A percentile compares a stretch with the other conserved stretches of the same genome.
Evolutionary conservation across 2,797 vertebrate species (phyloP).

Genomic region (Notoglanidium macrostoma): DNA sequence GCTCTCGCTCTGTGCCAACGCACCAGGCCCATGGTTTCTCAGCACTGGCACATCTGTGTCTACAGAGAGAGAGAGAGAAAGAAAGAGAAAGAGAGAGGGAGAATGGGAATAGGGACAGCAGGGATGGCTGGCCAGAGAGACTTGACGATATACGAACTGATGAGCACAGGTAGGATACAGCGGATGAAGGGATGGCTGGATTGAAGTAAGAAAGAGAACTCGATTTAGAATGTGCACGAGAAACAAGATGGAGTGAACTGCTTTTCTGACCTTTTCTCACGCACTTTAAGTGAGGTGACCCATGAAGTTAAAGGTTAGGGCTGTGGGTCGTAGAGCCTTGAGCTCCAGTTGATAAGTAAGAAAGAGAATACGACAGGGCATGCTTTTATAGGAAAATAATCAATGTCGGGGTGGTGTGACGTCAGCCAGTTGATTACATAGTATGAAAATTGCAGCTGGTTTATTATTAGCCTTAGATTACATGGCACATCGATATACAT

Average conservation of each 20-base stretch:
- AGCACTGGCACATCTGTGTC: constrained; percentile 61
- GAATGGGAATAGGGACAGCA: constrained; percentile 35
- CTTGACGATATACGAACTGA: constrained; percentile 38
- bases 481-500: background rate
- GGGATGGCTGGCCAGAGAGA: constrained; percentile 20
- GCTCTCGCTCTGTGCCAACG: constrained; percentile 59
- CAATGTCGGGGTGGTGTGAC: background rate
- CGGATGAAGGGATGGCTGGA: constrained; percentile 10
- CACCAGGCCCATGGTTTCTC: constrained; percentile 59
- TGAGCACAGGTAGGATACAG: constrained; percentile 23
- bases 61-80: constrained; percentile 20
- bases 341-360: background rate
- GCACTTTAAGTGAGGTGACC: background rate
- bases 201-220: background rate
- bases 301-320: constrained; percentile 33
- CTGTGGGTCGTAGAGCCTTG: constrained; percentile 31
- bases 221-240: background rate
- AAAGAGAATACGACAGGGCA: background rate
- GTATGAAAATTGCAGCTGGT: too few species aligned
- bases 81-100: constrained; percentile 34
- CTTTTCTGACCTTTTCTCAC: background rate
- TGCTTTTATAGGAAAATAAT: background rate
- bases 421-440: too few species aligned
- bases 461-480: background rate
- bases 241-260: background rate